Conservation (phyloP, 1,140 invertebrate genomes). For the Papilio xuthus region DNA sequence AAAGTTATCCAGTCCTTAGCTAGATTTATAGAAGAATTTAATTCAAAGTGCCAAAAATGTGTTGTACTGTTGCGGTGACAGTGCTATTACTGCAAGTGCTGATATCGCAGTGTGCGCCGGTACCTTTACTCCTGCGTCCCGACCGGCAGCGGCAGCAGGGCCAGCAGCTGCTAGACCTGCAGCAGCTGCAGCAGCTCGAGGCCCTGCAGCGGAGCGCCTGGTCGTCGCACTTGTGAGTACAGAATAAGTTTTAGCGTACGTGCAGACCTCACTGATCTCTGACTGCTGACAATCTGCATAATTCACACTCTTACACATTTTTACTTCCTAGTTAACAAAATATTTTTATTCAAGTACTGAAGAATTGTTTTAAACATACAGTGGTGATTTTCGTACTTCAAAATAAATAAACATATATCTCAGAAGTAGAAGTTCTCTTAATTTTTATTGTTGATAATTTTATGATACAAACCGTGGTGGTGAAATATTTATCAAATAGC, state of each 20-base stretch:
- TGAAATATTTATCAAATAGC: slow-evolving; percentile 2
- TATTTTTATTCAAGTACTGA: too few relatives aligned
- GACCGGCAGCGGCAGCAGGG: slow-evolving; percentile 20
- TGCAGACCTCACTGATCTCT: background rate
- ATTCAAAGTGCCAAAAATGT: background rate
- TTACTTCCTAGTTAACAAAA: too few relatives aligned
- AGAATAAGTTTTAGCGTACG: background rate
- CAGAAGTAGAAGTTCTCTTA: background rate
- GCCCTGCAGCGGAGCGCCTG: slow-evolving; percentile 34
- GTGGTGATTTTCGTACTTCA: too few relatives aligned
- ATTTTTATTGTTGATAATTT: background rate
- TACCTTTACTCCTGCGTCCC: slow-evolving; percentile 40
- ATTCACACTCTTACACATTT: too few relatives aligned
- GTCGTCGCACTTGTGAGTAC: slow-evolving; percentile 46
- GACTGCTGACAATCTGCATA: background rate
- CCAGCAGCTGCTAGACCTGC: slow-evolving; percentile 43
- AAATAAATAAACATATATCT: background rate
- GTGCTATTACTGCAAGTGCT: background rate
- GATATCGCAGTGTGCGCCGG: slow-evolving; percentile 38
- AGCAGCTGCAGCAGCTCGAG: slow-evolving; percentile 50
- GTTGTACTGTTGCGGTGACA: background rate
- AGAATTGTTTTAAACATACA: too few relatives aligned
- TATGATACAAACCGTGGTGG: background rate
- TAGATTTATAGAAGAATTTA: background rate
- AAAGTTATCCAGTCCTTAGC: background rate